Evolutionary conservation across 2,113 vertebrate genomes (phyloP), one percentile per base, ranked within the genome.

Genomic region (Rhizomys pruinosus): DNA sequence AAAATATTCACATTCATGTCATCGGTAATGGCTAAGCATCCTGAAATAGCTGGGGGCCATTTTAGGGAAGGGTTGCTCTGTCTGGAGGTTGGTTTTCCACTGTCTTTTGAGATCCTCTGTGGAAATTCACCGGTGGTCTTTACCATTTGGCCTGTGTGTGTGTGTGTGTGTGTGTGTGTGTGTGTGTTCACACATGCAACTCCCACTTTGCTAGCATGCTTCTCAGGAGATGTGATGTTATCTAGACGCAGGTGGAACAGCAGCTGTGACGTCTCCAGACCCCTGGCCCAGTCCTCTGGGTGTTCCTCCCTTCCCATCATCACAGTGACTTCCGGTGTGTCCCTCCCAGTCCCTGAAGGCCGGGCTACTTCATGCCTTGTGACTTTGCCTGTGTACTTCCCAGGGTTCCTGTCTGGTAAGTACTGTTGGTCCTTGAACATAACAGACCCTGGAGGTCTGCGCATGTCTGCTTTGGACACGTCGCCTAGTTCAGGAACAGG

Each of bases 1-100:
- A 78, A 97, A 97, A 97, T 97, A 97, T 97, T 97, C 95, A 97
- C 94, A 89, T 42, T 34, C 96, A 47, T 85, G 95, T 94, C 96
- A 37, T 77, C 94, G 93, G 29, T 94, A 63, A 94, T 95, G 87
- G n/a, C 87, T 84, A 95, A 82, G 90, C 73, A n/a, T 16, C 90
- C 92, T 86, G 96, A 95, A 96, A 93, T 44, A 96, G 87, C 47
- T 93, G n/a, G 37, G 92, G 77, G 95, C 96, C 94, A 85, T 68
- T 89, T 93, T 27, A 47, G 93, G 85, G 90, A 89, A 79, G 27
- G 95, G 91, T 20, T 0, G 3, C 89, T 34, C 44, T 78, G 91
- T 84, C 80, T 19, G 89, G 94, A 94, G 57, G 87, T 63, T 90
- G 89, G 61, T 78, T 72, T 96, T 44, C 91, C 37, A 79, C 89